phyloP scores from a whole-genome alignment of 1,140 invertebrate genomes.

The Drosophila setifemur region DNA sequence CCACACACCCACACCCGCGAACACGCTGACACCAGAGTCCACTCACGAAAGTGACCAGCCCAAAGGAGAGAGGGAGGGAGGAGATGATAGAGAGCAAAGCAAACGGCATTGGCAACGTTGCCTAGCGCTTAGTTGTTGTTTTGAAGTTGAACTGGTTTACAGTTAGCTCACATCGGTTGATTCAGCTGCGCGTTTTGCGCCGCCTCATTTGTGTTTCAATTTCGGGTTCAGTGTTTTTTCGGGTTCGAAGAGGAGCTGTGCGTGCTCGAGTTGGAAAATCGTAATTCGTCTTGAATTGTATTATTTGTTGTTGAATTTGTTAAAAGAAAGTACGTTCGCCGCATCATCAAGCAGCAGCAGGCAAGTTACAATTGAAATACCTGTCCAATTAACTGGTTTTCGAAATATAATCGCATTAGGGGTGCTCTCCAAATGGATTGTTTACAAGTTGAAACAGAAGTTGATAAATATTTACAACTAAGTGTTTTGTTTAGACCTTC shows the following conservation, averaged over 20 bases:
- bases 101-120: conserved; percentile 38
- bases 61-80: conserved; percentile 14
- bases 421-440: not conserved
- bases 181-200: conserved; percentile 4
- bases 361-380: conserved; percentile 38
- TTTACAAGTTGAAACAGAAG: conserved; percentile 6
- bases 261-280: conserved; percentile 50
- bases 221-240: conserved; percentile 37
- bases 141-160: conserved; percentile 79
- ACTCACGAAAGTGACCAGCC: conserved; percentile 71
- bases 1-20: conserved; percentile 19
- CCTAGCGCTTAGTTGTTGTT: conserved; percentile 65
- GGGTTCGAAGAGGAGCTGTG: conserved; percentile 46
- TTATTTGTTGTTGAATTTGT: conserved; percentile 18
- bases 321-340: conserved; percentile 35
- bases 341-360: conserved; percentile 24
- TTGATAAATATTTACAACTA: conserved; percentile 10
- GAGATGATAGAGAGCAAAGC: conserved; percentile 10
- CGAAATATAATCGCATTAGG: not conserved
- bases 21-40: conserved; percentile 48
- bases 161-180: conserved; percentile 42
- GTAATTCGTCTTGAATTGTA: too few species aligned
- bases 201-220: conserved; percentile 13
- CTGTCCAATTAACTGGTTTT: conserved; percentile 15
- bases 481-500: not conserved